A percentile compares a stretch with the other conserved stretches of the same genome.
These are phyloP conservation scores for Gouania willdenowi DNA, from an alignment of 2,797 vertebrate genomes.

Conservation along the genomic window DNA sequence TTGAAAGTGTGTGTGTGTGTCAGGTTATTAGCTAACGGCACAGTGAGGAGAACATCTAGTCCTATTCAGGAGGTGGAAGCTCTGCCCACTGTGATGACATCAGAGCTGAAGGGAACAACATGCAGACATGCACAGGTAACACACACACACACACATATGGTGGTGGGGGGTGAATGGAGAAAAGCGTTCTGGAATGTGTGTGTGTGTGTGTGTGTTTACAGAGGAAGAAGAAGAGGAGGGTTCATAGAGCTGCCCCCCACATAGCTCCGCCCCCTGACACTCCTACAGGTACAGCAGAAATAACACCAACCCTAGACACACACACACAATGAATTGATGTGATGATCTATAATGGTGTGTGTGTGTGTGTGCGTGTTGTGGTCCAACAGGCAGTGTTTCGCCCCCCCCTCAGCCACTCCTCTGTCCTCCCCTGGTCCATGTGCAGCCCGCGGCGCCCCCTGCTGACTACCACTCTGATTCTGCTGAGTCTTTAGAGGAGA, in stretches of 20 bases:
- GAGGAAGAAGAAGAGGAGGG: slow-evolving; percentile 70
- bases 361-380: too few relatives aligned
- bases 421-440: slow-evolving; percentile 31
- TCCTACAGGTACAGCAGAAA: slow-evolving; percentile 13
- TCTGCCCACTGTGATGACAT: slow-evolving; percentile 23
- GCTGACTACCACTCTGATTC: slow-evolving; percentile 86
- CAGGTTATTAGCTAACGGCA: slow-evolving; percentile 49
- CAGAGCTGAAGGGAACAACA: slow-evolving; percentile 1
- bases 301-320: background rate
- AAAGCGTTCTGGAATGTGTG: too few relatives aligned
- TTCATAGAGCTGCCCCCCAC: slow-evolving; percentile 42
- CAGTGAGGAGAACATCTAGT: slow-evolving; percentile 41
- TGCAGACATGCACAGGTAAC: slow-evolving; percentile 38
- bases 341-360: too few relatives aligned
- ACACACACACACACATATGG: background rate
- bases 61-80: slow-evolving; percentile 45
- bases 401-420: too few relatives aligned
- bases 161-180: too few relatives aligned
- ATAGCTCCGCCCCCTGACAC: slow-evolving; percentile 1
- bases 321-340: too few relatives aligned
- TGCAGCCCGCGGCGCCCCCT: slow-evolving; percentile 74
- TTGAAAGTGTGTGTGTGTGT: background rate
- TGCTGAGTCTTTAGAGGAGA: slow-evolving; percentile 88
- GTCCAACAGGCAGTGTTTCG: too few relatives aligned
- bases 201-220: slow-evolving; percentile 51